These are phyloP conservation scores for Mixornis gularis DNA, from an alignment of 2,113 vertebrate species.

Conservation along the genomic window DNA sequence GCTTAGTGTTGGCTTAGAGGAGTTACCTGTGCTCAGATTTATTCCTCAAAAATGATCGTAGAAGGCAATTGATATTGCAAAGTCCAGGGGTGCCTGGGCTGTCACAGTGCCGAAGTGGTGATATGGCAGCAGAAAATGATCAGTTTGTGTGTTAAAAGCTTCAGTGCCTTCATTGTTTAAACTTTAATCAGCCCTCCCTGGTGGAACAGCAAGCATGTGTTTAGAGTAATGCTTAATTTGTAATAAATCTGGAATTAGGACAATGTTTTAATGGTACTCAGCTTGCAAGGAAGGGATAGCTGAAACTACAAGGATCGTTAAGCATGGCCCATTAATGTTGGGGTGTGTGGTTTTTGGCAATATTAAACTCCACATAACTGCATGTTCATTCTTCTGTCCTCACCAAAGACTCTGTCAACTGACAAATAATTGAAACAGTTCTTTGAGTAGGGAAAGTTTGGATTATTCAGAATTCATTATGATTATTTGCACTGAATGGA, in stretches of 20 bases:
- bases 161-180: not conserved
- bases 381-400: not conserved
- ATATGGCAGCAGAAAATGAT: not conserved
- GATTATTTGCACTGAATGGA: not conserved
- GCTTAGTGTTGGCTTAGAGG: not conserved
- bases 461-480: not conserved
- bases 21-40: not conserved
- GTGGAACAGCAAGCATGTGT: not conserved
- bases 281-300: not conserved
- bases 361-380: not conserved
- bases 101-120: not conserved
- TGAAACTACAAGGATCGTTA: not conserved
- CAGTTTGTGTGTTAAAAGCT: not conserved
- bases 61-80: fast-evolving
- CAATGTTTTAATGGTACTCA: not conserved
- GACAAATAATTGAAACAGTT: not conserved
- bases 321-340: not conserved
- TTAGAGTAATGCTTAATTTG: conserved; percentile 13
- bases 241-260: conserved; percentile 9
- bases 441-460: not conserved
- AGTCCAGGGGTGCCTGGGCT: not conserved
- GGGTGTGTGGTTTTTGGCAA: not conserved
- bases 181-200: not conserved
- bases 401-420: not conserved
- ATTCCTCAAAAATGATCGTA: not conserved